Evolutionary conservation across 2,113 vertebrate genomes (phyloP).

Genomic region (Myocastor coypus): DNA sequence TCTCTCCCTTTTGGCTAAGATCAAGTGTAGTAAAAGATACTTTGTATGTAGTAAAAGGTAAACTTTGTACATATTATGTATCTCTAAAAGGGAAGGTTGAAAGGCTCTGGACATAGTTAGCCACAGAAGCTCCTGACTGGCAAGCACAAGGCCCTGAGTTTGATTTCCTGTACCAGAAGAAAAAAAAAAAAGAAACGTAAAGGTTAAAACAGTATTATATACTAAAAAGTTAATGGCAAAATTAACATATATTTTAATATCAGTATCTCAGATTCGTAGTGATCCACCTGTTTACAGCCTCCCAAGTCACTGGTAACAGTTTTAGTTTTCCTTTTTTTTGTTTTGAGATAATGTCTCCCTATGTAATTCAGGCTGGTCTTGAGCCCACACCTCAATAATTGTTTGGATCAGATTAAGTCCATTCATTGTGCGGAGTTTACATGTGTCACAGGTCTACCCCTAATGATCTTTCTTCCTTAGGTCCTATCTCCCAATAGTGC

Average conservation of each 20-base stretch:
- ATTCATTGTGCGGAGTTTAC: background rate
- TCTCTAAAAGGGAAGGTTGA: too few relatives aligned
- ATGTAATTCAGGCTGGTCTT: background rate
- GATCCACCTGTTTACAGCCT: too few relatives aligned
- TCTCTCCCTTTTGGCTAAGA: too few relatives aligned
- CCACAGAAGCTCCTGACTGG: too few relatives aligned
- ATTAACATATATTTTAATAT: background rate
- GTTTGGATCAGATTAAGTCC: background rate
- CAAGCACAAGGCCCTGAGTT: too few relatives aligned
- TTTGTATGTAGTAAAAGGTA: too few relatives aligned
- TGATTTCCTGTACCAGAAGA: too few relatives aligned
- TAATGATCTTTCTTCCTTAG: too few relatives aligned
- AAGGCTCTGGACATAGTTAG: too few relatives aligned
- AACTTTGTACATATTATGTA: too few relatives aligned
- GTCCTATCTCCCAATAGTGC: too few relatives aligned
- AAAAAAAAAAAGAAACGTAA: too few relatives aligned
- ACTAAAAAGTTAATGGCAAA: background rate
- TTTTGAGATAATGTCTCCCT: background rate
- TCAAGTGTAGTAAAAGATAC: slow-evolving; percentile 2
- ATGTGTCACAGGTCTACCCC: background rate
- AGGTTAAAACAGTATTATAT: background rate
- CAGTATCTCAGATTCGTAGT: background rate
- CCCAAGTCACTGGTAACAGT: background rate
- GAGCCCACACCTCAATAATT: background rate
- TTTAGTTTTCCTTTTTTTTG: background rate